Evolutionary conservation across 2,888 invertebrate species (phyloP), one percentile per base, ranked within the genome.

Genomic region (Heliconius cydno): DNA sequence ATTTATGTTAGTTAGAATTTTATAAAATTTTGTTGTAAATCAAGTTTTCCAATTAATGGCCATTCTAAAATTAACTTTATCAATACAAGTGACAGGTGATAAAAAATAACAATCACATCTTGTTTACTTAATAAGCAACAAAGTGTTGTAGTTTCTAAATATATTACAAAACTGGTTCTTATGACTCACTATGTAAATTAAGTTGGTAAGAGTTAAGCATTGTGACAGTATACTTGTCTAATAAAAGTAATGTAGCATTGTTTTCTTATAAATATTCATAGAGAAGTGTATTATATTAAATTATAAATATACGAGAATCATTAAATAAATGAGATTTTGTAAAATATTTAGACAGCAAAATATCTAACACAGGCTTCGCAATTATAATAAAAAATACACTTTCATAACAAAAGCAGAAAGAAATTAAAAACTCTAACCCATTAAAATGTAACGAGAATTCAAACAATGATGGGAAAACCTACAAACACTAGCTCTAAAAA

Each of bases 161-260:
- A 70, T 73, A 76, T 80, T 81, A 80, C 81, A 80, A 83, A 83
- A 84, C 84, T 74, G 81, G 83, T 84, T 83, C 74, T 67, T 73
- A 68, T 83, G 83, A 82, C 79, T 83, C 81, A 83, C 77, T 67
- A 68, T 76, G 78, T 63, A 78, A 83, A 82, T 74, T 38, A 60
- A 63, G 38, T 77, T 66, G 25, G 60, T 76, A 63, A 57, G 22
- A 75, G 75, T 68, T 65, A 79, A 80, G 41, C 67, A 75, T 41
- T 28, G 71, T 73, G 25, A 57, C 67, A 76, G 67, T 79, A 25
- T 25, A 73, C 65, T 65, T 81, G 19, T 46, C 66, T 82, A 82
- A 82, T 81, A 79, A 71, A 13, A 81, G 66, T 70, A 79, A 66
- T n/a, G 52, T 19, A 13, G n/a, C 9, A 34, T 41, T 70, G 41